Evolutionary conservation across 2,888 invertebrate species (phyloP).

Genomic region (Endomychus coccineus): DNA sequence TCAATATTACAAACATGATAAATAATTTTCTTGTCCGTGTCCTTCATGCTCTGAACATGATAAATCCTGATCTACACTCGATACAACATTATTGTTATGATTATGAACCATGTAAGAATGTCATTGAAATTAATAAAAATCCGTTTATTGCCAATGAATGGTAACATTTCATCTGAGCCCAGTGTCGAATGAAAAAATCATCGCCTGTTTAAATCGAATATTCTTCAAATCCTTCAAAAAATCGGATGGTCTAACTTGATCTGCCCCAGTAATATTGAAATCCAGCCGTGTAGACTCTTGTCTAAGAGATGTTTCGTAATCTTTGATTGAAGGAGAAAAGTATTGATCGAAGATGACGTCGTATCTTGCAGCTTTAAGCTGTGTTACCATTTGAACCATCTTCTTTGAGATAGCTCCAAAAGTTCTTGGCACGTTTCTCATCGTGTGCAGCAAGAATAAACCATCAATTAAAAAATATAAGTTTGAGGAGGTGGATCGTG

Average conservation of each 20-base stretch:
- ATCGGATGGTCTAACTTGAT: slow-evolving; percentile 26
- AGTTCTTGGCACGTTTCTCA: slow-evolving; percentile 29
- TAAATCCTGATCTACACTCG: slow-evolving; percentile 16
- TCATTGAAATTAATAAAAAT: slow-evolving; percentile 22
- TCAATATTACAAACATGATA: slow-evolving; percentile 21
- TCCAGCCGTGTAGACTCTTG: slow-evolving; percentile 21
- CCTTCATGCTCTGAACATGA: slow-evolving; percentile 22
- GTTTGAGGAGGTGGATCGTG: slow-evolving; percentile 16
- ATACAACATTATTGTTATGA: slow-evolving; percentile 16
- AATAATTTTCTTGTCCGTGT: slow-evolving; percentile 10
- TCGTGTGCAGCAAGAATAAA: slow-evolving; percentile 29
- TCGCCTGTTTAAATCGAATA: slow-evolving; percentile 27
- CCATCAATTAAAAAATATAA: slow-evolving; percentile 32
- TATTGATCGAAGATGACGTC: slow-evolving; percentile 17
- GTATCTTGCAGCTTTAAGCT: slow-evolving; percentile 18
- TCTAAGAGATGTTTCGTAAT: slow-evolving; percentile 23
- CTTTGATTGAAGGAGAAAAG: slow-evolving; percentile 20
- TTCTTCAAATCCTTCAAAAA: slow-evolving; percentile 26
- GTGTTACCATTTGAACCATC: slow-evolving; percentile 21
- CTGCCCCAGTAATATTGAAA: slow-evolving; percentile 25
- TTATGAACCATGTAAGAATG: slow-evolving; percentile 29
- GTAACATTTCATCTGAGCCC: slow-evolving; percentile 26
- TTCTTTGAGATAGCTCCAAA: slow-evolving; percentile 31
- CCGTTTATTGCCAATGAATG: slow-evolving; percentile 25
- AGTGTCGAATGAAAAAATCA: too few relatives aligned